Evolutionary conservation across 2,113 vertebrate species (phyloP), one percentile per base, ranked within the genome.

Genomic region (Genyomyrus donnyi): DNA sequence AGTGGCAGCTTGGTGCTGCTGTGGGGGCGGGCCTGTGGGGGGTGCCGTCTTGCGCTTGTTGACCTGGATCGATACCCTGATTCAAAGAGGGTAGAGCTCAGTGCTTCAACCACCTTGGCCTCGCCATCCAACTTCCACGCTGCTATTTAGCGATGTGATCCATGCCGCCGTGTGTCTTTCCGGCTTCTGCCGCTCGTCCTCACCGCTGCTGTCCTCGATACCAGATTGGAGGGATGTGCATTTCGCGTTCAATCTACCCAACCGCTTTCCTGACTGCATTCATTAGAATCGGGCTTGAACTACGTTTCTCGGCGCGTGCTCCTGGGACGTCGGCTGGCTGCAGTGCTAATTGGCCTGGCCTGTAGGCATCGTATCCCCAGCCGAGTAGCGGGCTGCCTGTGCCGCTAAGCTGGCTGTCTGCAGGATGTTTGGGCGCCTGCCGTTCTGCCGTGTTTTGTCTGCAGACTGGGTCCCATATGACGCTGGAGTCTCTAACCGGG

Each of bases 201-300:
- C 56, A 45, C 1, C 62, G 90, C 62, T 80, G 58, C 35, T 88
- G 88, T 85, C 56, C 83, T 83, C 49, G 83, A 85, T 66, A 89
- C 90, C 91, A 91, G 86, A 90, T 89, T 91, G 91, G 90, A 90
- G 91, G 84, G 90, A 89, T 87, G 11, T 70, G 27, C 27, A 88
- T 39, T 80, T 91, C 88, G 89, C 89, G 92, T 85, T 93, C 91
- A 88, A 89, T 91, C 91, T 91, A 92, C 91, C 90, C 86, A 85
- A 91, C 89, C 50, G 87, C 90, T 91, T 91, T 91, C 92, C 88
- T 93, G 92, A 92, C 91, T 92, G 89, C 90, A 89, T 91, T 91
- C 91, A 92, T 93, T 92, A 92, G 91, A 91, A 90, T 53, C 87
- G 80, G 87, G 42, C 24, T 62, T n/a, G 56, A 9, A 24, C 56